Percentiles rank a stretch among this genome's conserved stretches.
Conservation (phyloP, 2,888 invertebrate species). For the Patella depressa region DNA sequence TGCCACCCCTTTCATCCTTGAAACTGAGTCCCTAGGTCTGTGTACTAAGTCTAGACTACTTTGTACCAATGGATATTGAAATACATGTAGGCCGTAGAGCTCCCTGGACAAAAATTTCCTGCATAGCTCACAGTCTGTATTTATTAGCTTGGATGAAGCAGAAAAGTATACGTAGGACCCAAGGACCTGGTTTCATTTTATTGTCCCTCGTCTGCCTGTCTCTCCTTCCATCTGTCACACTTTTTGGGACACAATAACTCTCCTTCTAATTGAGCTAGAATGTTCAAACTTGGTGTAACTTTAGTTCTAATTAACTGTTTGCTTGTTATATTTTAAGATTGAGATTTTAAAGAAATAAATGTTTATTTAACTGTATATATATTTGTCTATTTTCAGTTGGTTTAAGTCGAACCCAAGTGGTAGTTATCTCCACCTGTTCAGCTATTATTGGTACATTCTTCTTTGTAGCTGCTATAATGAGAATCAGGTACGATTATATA, state of each 20-base stretch:
- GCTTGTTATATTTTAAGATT: background rate
- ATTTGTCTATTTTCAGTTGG: conserved; percentile 41
- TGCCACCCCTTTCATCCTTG: too few species aligned
- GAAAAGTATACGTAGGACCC: background rate
- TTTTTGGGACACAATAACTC: too few species aligned
- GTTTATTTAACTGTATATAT: background rate
- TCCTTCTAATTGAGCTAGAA: too few species aligned
- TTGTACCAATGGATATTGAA: background rate
- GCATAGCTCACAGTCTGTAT: background rate
- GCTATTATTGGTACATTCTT: conserved; percentile 62
- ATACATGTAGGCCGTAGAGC: background rate
- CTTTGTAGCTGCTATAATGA: conserved; percentile 56
- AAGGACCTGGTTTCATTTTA: too few species aligned
- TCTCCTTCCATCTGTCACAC: too few species aligned
- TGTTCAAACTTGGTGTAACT: too few species aligned
- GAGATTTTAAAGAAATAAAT: background rate
- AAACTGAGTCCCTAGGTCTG: too few species aligned
- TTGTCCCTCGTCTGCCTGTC: too few species aligned
- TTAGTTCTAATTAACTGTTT: too few species aligned
- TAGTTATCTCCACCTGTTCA: conserved; percentile 62
- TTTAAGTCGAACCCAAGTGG: conserved; percentile 58
- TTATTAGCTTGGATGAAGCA: background rate
- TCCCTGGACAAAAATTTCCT: background rate
- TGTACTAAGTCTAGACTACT: too few species aligned
- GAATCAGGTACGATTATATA: conserved; percentile 50